Evolutionary conservation across 2,888 invertebrate species (phyloP), one percentile per base, ranked within the genome.

Genomic region (Deroplatys truncata): DNA sequence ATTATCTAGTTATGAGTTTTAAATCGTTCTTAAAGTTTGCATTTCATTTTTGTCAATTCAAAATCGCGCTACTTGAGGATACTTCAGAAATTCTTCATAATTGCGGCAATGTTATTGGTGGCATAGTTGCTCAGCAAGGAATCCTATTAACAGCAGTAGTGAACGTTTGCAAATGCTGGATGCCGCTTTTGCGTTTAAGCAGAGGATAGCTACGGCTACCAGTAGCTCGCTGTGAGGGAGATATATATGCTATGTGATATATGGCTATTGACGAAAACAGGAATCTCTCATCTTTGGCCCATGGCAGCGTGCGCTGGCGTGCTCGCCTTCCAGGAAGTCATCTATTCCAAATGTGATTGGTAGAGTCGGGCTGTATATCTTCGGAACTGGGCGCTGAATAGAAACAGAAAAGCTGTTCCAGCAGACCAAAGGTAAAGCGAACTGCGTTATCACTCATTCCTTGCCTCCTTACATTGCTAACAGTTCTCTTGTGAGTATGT

Each of bases 221-320:
- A 28, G 85, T 49, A 85, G 49, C 5, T 85, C 15, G 43, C 49
- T 85, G 49, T 49, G 49, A 43, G 25, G 49, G 28, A 85, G 85
- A 85, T n/a, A 85, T 49, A 31, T 86, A 86, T 86, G 29, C 16
- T 72, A 25, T 72, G 49, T 56, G 86, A 86, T 86, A 49, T 86
- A 82, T 86, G 28, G 86, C 82, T 86, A 49, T 86, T 86, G 86
- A 72, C 86, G 56, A 86, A 86, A 86, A 86, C 82, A 29, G 82
- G 82, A 29, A 86, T 86, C 82, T 86, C 86, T 86, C 82, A 56
- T 56, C 13, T 85, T 85, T 85, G 35, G 15, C 49, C 28, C 49
- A 43, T 85, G 43, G 56, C 56, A 72, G 28, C 56, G 15, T 49
- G 43, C 16, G n/a, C 85, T 85, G 25, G 20, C 28, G 43, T 85